These are phyloP conservation scores for Rhinoderma darwinii DNA, from an alignment of 2,113 vertebrate genomes.

Conservation along the genomic window DNA sequence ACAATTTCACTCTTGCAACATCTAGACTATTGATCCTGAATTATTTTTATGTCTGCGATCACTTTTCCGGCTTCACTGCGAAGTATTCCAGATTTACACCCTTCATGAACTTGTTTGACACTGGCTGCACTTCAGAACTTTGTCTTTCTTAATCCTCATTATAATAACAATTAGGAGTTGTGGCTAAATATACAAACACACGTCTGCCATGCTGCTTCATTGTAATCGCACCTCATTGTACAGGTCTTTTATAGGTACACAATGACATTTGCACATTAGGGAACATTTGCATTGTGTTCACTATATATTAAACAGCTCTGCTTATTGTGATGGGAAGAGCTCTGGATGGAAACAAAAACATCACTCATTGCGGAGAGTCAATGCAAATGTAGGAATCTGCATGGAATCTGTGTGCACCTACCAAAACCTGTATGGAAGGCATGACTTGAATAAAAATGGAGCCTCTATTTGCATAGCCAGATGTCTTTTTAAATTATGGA, in stretches of 20 bases:
- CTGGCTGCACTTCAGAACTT: background rate
- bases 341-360: constrained; percentile 15
- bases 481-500: constrained; percentile 33
- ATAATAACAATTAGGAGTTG: constrained; percentile 24
- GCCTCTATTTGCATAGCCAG: constrained; percentile 24
- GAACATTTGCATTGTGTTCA: background rate
- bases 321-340: constrained; percentile 1
- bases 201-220: background rate
- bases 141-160: background rate
- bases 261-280: constrained; percentile 43
- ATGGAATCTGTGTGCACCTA: constrained; percentile 3
- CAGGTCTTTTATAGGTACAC: constrained; percentile 8
- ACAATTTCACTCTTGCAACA: background rate
- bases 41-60: background rate
- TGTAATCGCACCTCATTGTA: background rate
- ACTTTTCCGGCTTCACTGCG: background rate
- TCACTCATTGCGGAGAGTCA: background rate
- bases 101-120: background rate
- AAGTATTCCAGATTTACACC: background rate
- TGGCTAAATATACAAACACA: background rate
- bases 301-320: constrained; percentile 21
- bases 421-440: constrained; percentile 39
- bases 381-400: constrained; percentile 31
- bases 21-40: background rate
- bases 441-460: background rate